Conservation (phyloP, 1,140 invertebrate genomes). For the Stegodyphus mimosarum region DNA sequence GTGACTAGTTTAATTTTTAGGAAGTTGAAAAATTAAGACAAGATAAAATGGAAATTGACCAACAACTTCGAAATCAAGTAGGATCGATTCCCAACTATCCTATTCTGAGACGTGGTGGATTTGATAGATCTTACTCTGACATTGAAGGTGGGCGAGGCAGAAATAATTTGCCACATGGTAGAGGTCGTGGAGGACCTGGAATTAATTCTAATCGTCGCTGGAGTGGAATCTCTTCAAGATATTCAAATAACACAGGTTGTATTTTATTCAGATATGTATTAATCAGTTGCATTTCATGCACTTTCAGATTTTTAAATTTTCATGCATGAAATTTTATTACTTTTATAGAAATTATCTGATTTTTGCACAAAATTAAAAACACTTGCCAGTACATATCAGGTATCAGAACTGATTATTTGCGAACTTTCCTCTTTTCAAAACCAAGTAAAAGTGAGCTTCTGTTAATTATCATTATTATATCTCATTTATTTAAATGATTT, state of each 20-base stretch:
- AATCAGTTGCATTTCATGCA: background rate
- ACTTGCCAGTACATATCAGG: too few species aligned
- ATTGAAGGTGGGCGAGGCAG: constrained; percentile 63
- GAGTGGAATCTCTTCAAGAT: constrained; percentile 46
- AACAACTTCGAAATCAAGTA: constrained; percentile 87
- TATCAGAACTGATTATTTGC: too few species aligned
- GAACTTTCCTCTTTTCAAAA: too few species aligned
- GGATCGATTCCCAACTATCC: constrained; percentile 68
- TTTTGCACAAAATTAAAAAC: too few species aligned
- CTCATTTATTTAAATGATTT: too few species aligned
- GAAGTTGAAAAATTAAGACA: constrained; percentile 93
- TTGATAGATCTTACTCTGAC: constrained; percentile 37
- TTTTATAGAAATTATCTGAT: too few species aligned
- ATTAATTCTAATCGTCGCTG: constrained; percentile 61
- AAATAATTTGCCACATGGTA: constrained; percentile 48
- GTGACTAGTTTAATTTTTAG: constrained; percentile 68
- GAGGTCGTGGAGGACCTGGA: constrained; percentile 65
- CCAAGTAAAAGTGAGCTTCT: too few species aligned
- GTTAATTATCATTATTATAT: too few species aligned
- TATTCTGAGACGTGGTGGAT: constrained; percentile 39
- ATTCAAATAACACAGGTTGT: constrained; percentile 34
- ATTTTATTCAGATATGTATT: background rate
- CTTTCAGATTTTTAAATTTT: background rate
- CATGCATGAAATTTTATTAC: background rate
- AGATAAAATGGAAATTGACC: constrained; percentile 95